A percentile compares a stretch with the other conserved stretches of the same genome.
Conservation (phyloP, 1,140 invertebrate genomes). For the Brachionus plicatilis region DNA sequence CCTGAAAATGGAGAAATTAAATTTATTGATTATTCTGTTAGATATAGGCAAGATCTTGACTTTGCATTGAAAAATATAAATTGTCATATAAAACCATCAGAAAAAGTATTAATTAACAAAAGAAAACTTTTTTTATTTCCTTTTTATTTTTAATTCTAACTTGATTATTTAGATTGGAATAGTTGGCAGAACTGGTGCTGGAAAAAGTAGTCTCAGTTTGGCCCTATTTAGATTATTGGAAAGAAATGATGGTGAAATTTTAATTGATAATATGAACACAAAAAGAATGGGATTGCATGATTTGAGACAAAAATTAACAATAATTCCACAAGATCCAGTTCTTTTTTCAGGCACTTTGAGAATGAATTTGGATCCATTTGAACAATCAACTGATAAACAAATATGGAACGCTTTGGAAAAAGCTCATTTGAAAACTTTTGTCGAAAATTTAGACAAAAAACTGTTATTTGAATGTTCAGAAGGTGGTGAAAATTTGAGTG, state of each 20-base stretch:
- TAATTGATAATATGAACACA: conserved; percentile 67
- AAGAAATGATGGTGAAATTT: conserved; percentile 57
- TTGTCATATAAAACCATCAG: conserved; percentile 45
- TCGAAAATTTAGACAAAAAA: conserved; percentile 44
- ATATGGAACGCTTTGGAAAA: conserved; percentile 61
- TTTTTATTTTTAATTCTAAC: too few relatives aligned
- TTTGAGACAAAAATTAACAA: conserved; percentile 68
- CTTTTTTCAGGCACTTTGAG: conserved; percentile 75
- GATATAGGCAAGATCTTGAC: conserved; percentile 47
- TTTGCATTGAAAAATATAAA: conserved; percentile 47
- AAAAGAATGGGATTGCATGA: conserved; percentile 64
- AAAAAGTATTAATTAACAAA: conserved; percentile 53
- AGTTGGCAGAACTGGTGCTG: conserved; percentile 76
- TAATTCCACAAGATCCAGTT: conserved; percentile 85
- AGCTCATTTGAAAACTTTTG: conserved; percentile 49
- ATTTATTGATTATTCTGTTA: conserved; percentile 55
- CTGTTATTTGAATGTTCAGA: not conserved
- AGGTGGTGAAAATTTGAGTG: conserved; percentile 47
- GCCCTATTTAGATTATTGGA: conserved; percentile 60
- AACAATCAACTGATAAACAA: conserved; percentile 65
- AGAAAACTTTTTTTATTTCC: too few relatives aligned
- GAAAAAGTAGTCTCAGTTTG: conserved; percentile 73
- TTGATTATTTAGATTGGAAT: conserved; percentile 62
- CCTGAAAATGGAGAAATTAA: conserved; percentile 59
- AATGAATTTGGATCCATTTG: conserved; percentile 63